Evolutionary conservation across 1,140 invertebrate species (phyloP).

Genomic region (Marisa cornuarietis): DNA sequence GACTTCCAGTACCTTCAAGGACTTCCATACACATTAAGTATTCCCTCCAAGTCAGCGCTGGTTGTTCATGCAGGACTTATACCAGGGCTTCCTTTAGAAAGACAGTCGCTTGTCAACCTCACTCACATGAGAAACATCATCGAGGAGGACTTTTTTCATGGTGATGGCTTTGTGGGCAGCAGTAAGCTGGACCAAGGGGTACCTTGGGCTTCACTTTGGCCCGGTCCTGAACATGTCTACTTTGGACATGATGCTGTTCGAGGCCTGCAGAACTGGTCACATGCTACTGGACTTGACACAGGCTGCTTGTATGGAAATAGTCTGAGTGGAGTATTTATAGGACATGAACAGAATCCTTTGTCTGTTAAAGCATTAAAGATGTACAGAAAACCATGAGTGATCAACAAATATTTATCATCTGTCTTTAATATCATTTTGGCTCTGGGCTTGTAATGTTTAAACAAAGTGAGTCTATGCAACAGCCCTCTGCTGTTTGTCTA

Average conservation of each 20-base stretch:
- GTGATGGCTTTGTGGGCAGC: slow-evolving; percentile 27
- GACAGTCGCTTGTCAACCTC: slow-evolving; percentile 51
- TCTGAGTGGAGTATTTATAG: slow-evolving; percentile 56
- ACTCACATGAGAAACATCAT: slow-evolving; percentile 63
- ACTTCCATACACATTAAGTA: slow-evolving; percentile 62
- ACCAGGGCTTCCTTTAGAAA: slow-evolving; percentile 52
- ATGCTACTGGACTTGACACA: slow-evolving; percentile 65
- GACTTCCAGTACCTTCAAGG: slow-evolving; percentile 56
- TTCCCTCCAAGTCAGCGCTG: slow-evolving; percentile 56
- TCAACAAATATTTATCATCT: no score
- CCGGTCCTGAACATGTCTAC: slow-evolving; percentile 65
- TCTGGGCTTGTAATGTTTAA: no score
- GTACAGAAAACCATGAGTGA: slow-evolving; percentile 3
- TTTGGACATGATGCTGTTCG: slow-evolving; percentile 66
- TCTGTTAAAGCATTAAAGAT: neutral
- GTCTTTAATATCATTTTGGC: no score
- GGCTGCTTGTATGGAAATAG: slow-evolving; percentile 61
- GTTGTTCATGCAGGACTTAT: slow-evolving; percentile 66
- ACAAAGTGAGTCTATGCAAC: no score
- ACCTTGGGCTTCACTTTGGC: slow-evolving; percentile 63
- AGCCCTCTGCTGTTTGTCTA: no score
- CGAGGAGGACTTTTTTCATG: slow-evolving; percentile 24
- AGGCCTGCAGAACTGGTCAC: slow-evolving; percentile 49
- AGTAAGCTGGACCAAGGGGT: slow-evolving; percentile 45
- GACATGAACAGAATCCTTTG: slow-evolving; percentile 1